Conservation (phyloP, 1,140 invertebrate genomes). For the Carposina sasakii region DNA sequence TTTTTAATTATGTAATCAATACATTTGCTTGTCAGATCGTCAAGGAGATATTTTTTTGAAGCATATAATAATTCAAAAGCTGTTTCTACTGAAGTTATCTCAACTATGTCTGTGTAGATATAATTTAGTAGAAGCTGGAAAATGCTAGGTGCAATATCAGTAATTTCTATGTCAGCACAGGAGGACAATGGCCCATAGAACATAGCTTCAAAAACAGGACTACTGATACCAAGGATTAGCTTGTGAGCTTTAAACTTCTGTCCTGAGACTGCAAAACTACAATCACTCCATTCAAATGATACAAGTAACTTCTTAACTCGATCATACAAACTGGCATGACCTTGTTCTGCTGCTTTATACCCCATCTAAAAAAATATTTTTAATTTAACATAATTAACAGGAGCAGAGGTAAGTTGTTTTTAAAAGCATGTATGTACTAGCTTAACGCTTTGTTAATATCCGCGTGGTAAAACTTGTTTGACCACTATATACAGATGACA, state of each 20-base stretch:
- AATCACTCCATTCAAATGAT: conserved; percentile 72
- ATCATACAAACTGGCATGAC: conserved; percentile 55
- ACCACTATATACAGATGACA: no score
- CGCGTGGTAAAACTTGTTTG: no score
- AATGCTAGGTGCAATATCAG: conserved; percentile 70
- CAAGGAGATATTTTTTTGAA: conserved; percentile 73
- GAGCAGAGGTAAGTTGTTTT: no score
- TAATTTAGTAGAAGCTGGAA: conserved; percentile 73
- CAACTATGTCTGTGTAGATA: conserved; percentile 72
- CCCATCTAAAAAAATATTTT: conserved; percentile 59
- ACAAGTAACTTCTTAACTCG: conserved; percentile 64
- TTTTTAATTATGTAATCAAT: conserved; percentile 65
- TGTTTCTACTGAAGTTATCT: conserved; percentile 65
- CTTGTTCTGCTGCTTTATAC: conserved; percentile 32
- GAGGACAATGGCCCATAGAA: conserved; percentile 78
- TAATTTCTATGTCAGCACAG: conserved; percentile 60
- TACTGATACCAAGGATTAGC: conserved; percentile 78
- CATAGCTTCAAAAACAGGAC: conserved; percentile 86
- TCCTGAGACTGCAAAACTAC: conserved; percentile 67
- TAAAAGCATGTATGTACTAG: no score
- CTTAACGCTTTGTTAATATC: no score
- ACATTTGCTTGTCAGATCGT: conserved; percentile 68
- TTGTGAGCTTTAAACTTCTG: conserved; percentile 77
- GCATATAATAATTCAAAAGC: conserved; percentile 74
- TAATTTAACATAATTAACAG: no score